A percentile compares a stretch with the other conserved stretches of the same genome.
phyloP scores from a whole-genome alignment of 2,797 vertebrate species.

The Buceros bicornis region DNA sequence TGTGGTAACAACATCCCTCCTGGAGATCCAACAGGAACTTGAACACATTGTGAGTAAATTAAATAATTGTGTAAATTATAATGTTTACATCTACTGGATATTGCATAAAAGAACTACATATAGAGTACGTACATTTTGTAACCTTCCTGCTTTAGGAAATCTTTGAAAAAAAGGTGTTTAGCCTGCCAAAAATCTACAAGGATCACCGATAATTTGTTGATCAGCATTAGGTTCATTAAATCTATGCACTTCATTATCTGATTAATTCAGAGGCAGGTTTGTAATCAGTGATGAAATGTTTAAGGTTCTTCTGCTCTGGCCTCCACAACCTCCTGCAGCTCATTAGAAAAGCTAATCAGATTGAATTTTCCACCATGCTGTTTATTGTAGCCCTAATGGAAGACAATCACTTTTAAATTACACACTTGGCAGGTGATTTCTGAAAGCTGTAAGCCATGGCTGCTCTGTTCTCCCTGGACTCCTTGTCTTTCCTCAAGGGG shows the following conservation, averaged over 20 bases:
- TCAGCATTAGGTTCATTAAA: constrained; percentile 63
- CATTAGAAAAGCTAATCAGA: constrained; percentile 73
- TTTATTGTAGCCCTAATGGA: constrained; percentile 70
- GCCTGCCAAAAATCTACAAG: constrained; percentile 6
- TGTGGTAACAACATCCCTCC: background rate
- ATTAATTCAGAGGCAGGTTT: constrained; percentile 66
- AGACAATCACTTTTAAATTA: constrained; percentile 72
- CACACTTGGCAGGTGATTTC: constrained; percentile 67
- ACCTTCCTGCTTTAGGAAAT: background rate
- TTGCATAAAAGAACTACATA: background rate
- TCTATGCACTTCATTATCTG: constrained; percentile 60
- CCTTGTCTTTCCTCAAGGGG: background rate
- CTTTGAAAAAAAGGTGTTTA: background rate
- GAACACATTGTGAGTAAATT: constrained; percentile 12
- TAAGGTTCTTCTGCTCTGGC: constrained; percentile 56
- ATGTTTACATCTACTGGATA: background rate
- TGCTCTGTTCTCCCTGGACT: background rate
- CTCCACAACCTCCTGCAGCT: constrained; percentile 64
- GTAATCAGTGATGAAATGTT: constrained; percentile 68
- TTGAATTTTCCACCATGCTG: constrained; percentile 70
- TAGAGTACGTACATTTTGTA: background rate
- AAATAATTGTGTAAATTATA: constrained; percentile 12
- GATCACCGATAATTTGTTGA: constrained; percentile 53
- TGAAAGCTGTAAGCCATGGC: constrained; percentile 34
- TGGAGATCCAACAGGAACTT: background rate